Evolutionary conservation across 1,140 invertebrate genomes (phyloP), one percentile per base, ranked within the genome.

Genomic region (Drosophila repletoides): DNA sequence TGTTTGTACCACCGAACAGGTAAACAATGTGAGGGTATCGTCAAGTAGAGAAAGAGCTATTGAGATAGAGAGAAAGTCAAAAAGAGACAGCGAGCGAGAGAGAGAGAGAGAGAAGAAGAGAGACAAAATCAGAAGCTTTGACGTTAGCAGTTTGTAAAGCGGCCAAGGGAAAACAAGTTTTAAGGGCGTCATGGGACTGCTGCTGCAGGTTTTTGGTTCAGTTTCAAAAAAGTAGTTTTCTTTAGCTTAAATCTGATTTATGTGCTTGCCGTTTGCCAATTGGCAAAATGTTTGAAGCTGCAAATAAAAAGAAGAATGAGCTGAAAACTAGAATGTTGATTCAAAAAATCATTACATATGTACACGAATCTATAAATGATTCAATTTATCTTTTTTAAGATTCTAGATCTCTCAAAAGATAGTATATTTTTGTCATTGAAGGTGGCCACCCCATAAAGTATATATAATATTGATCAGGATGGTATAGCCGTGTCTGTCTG

Each of bases 121-220:
- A 3, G 31, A 10, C 2, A 24, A 14, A 48, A n/a, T 33, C 33
- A 66, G 36, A 49, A 24, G 14, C n/a, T n/a, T 21, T 40, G 43
- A 49, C 59, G 55, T 29, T 61, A 55, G 60, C 51, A 72, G 63
- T 59, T 28, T 64, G 67, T 70, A 84, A 83, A 70, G 69, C 79
- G 77, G 69, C 64, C 77, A 84, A 77, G 74, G 61, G 64, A 83
- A n/a, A n/a, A 77, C 60, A 84, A 73, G 65, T 83, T 77, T 71
- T 74, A 71, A 74, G 79, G 66, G 79, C 70, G 43, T 43, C 48
- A 33, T 7, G 40, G 52, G 45, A 46, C 46, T 41, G 56, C 26
- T 58, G 46, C 61, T 31, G 53, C n/a, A n/a, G 10, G 26, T 1
- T 49, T 63, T 22, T 10, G 31, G 45, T 68, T 70, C 46, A 22